These are phyloP conservation scores for Achatina immaculata DNA, from an alignment of 1,140 invertebrate species.

Conservation along the genomic window DNA sequence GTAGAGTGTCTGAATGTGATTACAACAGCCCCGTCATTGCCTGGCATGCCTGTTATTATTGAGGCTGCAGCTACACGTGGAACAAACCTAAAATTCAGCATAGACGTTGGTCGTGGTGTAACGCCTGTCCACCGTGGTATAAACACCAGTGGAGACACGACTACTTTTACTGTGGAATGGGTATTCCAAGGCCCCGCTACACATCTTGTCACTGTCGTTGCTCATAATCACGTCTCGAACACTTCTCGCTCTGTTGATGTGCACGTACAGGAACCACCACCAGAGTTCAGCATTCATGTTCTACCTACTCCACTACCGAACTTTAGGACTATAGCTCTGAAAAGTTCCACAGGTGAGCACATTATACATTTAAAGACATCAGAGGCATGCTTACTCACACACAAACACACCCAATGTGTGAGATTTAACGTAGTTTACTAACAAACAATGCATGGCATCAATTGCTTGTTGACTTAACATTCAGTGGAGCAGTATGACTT, in stretches of 20 bases:
- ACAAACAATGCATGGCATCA: background rate
- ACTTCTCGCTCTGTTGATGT: slow-evolving; percentile 23
- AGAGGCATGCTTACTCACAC: background rate
- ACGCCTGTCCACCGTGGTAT: background rate
- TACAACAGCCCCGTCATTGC: background rate
- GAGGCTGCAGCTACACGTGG: slow-evolving; percentile 12
- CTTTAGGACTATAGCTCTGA: slow-evolving; percentile 15
- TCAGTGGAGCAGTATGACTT: background rate
- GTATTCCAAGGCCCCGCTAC: background rate
- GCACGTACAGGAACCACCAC: slow-evolving; percentile 1
- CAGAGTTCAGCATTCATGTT: slow-evolving; percentile 2
- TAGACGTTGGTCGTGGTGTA: background rate
- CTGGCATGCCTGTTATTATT: slow-evolving; percentile 3
- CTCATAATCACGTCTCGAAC: slow-evolving; percentile 22
- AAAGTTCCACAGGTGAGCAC: slow-evolving; percentile 2
- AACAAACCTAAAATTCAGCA: background rate
- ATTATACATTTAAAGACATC: background rate
- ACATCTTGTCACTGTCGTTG: slow-evolving; percentile 4
- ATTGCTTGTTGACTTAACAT: background rate
- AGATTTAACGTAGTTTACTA: background rate
- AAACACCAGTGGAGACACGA: background rate
- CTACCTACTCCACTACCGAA: background rate
- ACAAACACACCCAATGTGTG: too few relatives aligned
- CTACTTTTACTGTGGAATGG: background rate
- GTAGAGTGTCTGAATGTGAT: slow-evolving; percentile 21